Base-by-base conservation (phyloP, 2,888 invertebrate species). In the Trissolcus brochymenae region DNA sequence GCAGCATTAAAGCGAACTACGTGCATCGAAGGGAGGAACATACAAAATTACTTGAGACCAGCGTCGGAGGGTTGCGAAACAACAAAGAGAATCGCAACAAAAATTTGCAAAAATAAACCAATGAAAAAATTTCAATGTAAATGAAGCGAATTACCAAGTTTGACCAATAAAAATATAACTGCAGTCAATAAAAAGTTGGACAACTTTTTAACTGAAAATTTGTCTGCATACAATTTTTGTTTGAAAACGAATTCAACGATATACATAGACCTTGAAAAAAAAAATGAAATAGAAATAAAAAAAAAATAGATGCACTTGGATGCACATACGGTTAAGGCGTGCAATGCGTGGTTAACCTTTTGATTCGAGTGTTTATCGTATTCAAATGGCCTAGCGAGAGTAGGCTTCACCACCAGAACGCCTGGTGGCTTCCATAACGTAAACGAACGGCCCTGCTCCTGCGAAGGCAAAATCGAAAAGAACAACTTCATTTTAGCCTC, bases 361-460 rank as follows among this genome's bases (percentile, higher is more conserved):
- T 73, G 77, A 78, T 68, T 73, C 65, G 77, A 64, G 73, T 68
- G 73, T 66, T 78, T 78, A 70, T 78, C 72, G 55, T 76, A 72
- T 72, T 76, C 78, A 60, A 74, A 78, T 35, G 78, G 74, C 57
- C 74, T 70, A 74, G 78, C 65, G 43, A 70, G 74, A 40, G 70
- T 65, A 57, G 78, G 78, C 62, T 78, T 78, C 70, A 78, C 78
- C 78, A 78, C 78, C 78, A 78, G 78, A 50, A 78, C 78, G 43
- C 78, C 78, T 78, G 78, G 78, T 78, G 78, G 78, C 50, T 78
- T 78, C 78, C 78, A 78, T 78, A 78, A 74, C 64, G 74, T 74
- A 78, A 78, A 78, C 55, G 74, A 74, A 66, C 74, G 78, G 74
- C 78, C 78, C 70, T 70, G 70, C 74, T 78, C 74, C 78, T 78